Evolutionary conservation across 2,113 vertebrate species (phyloP).

Genomic region (human): DNA sequence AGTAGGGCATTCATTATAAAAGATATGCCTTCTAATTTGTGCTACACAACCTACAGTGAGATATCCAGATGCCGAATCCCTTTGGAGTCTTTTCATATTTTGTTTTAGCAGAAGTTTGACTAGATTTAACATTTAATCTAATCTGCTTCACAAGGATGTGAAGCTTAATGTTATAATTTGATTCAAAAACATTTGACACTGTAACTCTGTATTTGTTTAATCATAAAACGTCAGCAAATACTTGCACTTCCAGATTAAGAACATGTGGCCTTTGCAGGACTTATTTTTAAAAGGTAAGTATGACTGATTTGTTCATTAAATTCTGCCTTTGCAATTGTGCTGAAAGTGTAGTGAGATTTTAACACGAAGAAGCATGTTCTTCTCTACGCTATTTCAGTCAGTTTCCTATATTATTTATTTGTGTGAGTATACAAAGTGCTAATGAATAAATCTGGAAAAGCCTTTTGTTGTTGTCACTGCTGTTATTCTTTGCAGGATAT

Average conservation of each 20-base stretch:
- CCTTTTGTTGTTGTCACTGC: background rate
- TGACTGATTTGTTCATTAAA: constrained; percentile 41
- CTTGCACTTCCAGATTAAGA: background rate
- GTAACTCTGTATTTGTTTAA: background rate
- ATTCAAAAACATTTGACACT: constrained; percentile 32
- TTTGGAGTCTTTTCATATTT: background rate
- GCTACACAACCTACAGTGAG: background rate
- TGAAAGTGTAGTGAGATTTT: constrained; percentile 31
- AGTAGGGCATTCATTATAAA: background rate
- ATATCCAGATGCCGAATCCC: background rate
- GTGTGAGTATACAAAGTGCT: constrained; percentile 49
- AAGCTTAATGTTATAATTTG: constrained; percentile 5
- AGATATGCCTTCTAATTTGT: background rate
- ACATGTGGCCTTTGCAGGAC: background rate
- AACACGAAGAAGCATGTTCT: constrained; percentile 14
- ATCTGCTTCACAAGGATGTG: background rate
- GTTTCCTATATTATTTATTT: constrained; percentile 53
- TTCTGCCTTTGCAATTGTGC: constrained; percentile 2
- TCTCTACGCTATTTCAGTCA: background rate
- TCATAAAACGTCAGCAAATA: constrained; percentile 33
- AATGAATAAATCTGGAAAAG: constrained; percentile 58
- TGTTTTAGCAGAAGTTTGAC: constrained; percentile 6
- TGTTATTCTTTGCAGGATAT: constrained; percentile 22
- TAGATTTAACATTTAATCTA: background rate
- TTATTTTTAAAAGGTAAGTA: constrained; percentile 54